Evolutionary conservation across 2,888 invertebrate species (phyloP), one percentile per base, ranked within the genome.

Genomic region (Clostera curtula): DNA sequence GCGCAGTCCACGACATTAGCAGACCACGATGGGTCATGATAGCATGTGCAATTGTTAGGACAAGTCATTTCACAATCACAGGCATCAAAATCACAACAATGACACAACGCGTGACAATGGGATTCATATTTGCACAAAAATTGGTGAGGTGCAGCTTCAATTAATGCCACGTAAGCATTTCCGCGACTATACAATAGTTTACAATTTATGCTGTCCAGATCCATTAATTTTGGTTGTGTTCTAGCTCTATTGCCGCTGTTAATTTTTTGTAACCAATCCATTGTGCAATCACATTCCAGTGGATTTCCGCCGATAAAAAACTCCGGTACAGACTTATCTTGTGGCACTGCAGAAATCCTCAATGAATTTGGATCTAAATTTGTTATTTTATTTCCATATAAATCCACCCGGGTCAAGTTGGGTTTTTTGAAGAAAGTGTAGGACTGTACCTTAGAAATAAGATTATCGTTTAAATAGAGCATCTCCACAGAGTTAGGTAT

Each of bases 61-160:
- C 95, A 96, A 25, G 92, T 93, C 91, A 94, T 94, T 85, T 95
- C 93, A 79, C 95, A 96, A 73, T 96, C 95, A 67, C 95, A 96
- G 16, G 93, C 93, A 57, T 94, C 94, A 63, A 93, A 96, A 67
- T 95, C 94, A 70, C 95, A 96, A 61, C 95, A 96, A 59, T 93
- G 92, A 63, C 95, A 96, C 39, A 93, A 74, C 3, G 93, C 92
- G 65, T 93, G 93, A 70, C 95, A 96, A 59, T 94, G 93, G 39
- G 90, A 88, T 38, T 92, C 90, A 66, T 95, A 95, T 63, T 91
- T 90, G 73, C 94, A 95, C 45, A 95, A 83, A 73, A 94, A 94
- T 71, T 93, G 93, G 56, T 92, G 90, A 19, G 93, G 89, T 6
- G 91, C 89, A 8, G 92, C 92, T 70, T 92, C 91, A 32, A 93